Percentiles rank a stretch among this genome's conserved stretches.
These are phyloP conservation scores for Channa striata DNA, from an alignment of 2,797 vertebrate species.

Conservation along the genomic window DNA sequence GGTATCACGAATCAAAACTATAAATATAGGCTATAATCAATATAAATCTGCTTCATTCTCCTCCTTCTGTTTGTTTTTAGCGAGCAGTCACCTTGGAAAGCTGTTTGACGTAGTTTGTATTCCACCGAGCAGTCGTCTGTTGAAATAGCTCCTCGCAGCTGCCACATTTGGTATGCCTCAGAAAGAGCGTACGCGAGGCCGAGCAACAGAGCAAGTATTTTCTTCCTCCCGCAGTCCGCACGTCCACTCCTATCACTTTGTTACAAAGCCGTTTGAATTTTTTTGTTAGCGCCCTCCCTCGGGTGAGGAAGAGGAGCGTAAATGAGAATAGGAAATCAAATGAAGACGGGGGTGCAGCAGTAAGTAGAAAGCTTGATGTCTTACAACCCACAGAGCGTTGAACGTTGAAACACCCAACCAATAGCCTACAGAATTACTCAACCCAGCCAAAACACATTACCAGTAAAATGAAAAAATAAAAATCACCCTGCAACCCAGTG, in stretches of 20 bases:
- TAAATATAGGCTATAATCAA: constrained; percentile 23
- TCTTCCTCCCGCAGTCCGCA: constrained; percentile 41
- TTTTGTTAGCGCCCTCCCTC: constrained; percentile 28
- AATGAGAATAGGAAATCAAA: constrained; percentile 73
- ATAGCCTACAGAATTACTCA: constrained; percentile 69
- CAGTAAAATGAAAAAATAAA: constrained; percentile 19
- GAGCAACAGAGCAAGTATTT: constrained; percentile 63
- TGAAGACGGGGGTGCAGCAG: constrained; percentile 50
- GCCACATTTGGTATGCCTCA: constrained; percentile 66
- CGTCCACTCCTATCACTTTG: constrained; percentile 60
- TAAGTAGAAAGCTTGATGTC: constrained; percentile 67
- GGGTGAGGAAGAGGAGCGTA: constrained; percentile 43
- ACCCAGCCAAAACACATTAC: constrained; percentile 65
- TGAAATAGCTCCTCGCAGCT: constrained; percentile 47
- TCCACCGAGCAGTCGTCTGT: constrained; percentile 49
- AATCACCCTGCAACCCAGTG: constrained; percentile 50
- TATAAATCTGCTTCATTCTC: constrained; percentile 19
- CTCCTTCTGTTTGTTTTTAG: constrained; percentile 36
- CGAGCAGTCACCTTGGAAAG: constrained; percentile 70
- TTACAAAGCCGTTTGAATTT: constrained; percentile 62
- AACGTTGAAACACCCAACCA: constrained; percentile 73
- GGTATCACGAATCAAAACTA: constrained; percentile 1
- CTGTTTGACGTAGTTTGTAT: constrained; percentile 61
- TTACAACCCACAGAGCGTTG: constrained; percentile 65
- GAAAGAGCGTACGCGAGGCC: constrained; percentile 37